These are phyloP conservation scores for Lophura nycthemera DNA, from an alignment of 2,113 vertebrate genomes.

Conservation along the genomic window DNA sequence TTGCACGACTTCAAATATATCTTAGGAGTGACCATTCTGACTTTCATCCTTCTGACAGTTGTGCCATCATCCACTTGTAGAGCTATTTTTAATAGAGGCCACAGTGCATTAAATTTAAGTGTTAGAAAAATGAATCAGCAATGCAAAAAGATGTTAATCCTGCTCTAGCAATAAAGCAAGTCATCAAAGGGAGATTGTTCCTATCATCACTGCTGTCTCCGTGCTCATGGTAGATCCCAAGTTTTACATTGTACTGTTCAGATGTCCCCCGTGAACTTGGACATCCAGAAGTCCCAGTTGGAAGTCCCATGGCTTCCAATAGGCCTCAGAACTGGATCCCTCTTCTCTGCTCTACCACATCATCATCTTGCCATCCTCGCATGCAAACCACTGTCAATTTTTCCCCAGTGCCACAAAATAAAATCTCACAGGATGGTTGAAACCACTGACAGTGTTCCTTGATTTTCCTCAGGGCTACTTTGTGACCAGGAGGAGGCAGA, in stretches of 20 bases:
- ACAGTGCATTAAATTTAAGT: neutral
- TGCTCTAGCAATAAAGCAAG: neutral
- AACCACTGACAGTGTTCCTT: neutral
- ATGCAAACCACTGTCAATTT: accelerated
- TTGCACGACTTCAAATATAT: accelerated
- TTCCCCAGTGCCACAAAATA: neutral
- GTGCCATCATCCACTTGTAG: neutral
- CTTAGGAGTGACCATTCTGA: neutral
- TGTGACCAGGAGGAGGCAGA: neutral
- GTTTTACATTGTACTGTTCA: neutral
- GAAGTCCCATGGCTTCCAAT: neutral
- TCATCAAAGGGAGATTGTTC: neutral
- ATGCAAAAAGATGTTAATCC: neutral
- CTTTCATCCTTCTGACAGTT: neutral
- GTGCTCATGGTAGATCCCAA: neutral
- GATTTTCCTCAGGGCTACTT: neutral
- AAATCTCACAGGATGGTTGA: neutral
- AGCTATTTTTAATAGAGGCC: neutral
- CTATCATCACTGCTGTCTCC: neutral
- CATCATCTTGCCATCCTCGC: neutral
- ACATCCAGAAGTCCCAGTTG: too few species aligned
- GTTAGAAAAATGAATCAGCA: neutral
- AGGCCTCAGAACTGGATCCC: neutral
- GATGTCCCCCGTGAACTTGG: too few species aligned
- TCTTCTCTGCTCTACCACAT: neutral